A percentile compares a stretch with the other conserved stretches of the same genome.
Conservation (phyloP, 2,113 vertebrate species). For the Sapayoa aenigma region DNA sequence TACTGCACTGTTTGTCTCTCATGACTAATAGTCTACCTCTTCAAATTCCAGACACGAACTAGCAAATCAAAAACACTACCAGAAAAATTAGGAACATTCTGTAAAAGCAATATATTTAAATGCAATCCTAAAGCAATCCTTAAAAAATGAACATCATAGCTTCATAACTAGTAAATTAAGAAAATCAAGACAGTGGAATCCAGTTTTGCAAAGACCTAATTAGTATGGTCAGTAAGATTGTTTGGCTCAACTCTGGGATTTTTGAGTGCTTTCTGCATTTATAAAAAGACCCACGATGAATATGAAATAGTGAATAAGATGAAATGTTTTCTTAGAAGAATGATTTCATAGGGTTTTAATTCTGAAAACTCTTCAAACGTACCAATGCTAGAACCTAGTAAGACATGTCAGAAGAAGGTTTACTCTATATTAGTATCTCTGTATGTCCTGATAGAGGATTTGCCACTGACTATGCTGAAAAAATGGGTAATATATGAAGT, state of each 20-base stretch:
- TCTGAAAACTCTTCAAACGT: not conserved
- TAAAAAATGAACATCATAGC: not conserved
- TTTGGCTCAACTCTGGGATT: not conserved
- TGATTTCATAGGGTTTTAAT: not conserved
- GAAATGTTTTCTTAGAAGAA: not conserved
- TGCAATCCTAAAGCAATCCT: not conserved
- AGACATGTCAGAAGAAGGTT: not conserved
- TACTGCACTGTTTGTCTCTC: not conserved
- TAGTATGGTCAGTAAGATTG: not conserved
- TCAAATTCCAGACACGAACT: not conserved
- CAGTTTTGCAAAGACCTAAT: not conserved
- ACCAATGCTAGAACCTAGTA: not conserved
- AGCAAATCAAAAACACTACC: not conserved
- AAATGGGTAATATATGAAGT: not conserved
- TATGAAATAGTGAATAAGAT: not conserved
- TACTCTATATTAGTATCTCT: not conserved
- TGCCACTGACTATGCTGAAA: not conserved
- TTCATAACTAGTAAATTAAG: not conserved
- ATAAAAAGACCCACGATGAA: not conserved
- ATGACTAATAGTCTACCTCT: not conserved
- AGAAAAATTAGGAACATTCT: not conserved
- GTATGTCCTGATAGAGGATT: not conserved
- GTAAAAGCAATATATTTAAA: not conserved
- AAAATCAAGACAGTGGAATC: not conserved
- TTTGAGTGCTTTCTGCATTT: not conserved